Percentiles rank a stretch among this genome's conserved stretches.
These are phyloP conservation scores for Salticus scenicus DNA, from an alignment of 2,888 invertebrate species.

Conservation along the genomic window DNA sequence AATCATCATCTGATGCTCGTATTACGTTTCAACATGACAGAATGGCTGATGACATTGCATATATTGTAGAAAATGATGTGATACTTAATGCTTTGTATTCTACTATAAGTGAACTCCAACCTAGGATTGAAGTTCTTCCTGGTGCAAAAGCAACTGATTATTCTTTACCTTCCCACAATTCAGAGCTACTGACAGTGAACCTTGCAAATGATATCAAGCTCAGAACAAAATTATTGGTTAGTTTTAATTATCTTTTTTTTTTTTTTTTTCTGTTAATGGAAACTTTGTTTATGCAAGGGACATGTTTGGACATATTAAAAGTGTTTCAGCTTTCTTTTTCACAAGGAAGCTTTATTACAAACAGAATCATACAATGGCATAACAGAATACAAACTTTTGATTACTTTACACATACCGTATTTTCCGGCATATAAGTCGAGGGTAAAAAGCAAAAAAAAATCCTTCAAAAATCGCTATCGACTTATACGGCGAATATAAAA, in stretches of 20 bases:
- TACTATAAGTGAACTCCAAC: slow-evolving; percentile 79
- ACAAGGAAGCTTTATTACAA: too few relatives aligned
- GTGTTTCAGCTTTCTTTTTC: too few relatives aligned
- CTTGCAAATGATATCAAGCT: slow-evolving; percentile 75
- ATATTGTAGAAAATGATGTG: slow-evolving; percentile 95
- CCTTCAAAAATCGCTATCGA: too few relatives aligned
- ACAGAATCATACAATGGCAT: too few relatives aligned
- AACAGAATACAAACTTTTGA: too few relatives aligned
- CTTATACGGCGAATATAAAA: too few relatives aligned
- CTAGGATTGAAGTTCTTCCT: slow-evolving; percentile 83
- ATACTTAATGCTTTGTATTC: slow-evolving; percentile 84
- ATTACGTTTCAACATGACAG: slow-evolving; percentile 89
- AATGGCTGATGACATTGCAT: slow-evolving; percentile 85
- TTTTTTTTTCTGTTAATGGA: not conserved
- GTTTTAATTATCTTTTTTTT: slow-evolving; percentile 11
- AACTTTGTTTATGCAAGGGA: too few relatives aligned
- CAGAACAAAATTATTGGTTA: slow-evolving; percentile 77
- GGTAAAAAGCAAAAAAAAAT: too few relatives aligned
- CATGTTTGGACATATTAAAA: too few relatives aligned
- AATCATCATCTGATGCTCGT: slow-evolving; percentile 90
- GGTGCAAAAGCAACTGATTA: slow-evolving; percentile 83
- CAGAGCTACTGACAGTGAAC: slow-evolving; percentile 74
- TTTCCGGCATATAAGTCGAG: too few relatives aligned
- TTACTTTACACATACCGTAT: too few relatives aligned
- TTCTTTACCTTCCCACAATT: slow-evolving; percentile 55